These are phyloP conservation scores for Drosophila sp. DNA, from an alignment of 1,140 invertebrate species.

Conservation along the genomic window DNA sequence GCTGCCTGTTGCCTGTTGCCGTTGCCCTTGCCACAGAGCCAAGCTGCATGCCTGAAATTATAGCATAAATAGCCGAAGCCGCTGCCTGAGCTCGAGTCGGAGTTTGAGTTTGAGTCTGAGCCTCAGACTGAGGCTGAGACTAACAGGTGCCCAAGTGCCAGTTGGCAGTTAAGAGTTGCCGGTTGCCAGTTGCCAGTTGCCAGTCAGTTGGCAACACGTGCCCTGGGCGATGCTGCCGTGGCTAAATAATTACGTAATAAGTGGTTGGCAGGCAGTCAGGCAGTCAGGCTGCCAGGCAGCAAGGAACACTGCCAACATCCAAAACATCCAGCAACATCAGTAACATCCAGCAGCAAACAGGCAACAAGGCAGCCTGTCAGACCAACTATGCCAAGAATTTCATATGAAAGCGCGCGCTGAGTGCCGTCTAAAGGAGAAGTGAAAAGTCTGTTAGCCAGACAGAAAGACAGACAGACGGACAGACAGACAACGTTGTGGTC, in stretches of 20 bases:
- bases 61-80: conserved; percentile 74
- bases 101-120: conserved; percentile 30
- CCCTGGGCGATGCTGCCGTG: conserved; percentile 72
- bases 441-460: conserved; percentile 34
- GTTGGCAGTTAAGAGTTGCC: conserved; percentile 49
- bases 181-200: conserved; percentile 41
- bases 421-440: conserved; percentile 32
- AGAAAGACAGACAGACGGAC: conserved; percentile 1
- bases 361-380: conserved; percentile 55
- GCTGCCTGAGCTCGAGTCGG: not conserved
- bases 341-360: not conserved
- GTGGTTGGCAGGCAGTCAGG: conserved; percentile 70
- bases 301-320: conserved; percentile 29
- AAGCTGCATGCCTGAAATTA: conserved; percentile 75
- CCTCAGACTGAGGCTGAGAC: conserved; percentile 24
- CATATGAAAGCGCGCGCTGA: conserved; percentile 51
- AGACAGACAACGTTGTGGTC: not conserved
- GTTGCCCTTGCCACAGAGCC: conserved; percentile 28
- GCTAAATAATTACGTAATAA: conserved; percentile 83
- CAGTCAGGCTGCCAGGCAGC: conserved; percentile 32
- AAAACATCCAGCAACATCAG: conserved; percentile 30
- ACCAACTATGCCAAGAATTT: conserved; percentile 77
- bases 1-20: conserved; percentile 2
- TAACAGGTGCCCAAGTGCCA: conserved; percentile 69
- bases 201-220: conserved; percentile 75